These are phyloP conservation scores for Mustela erminea DNA, from an alignment of 2,797 vertebrate species.

Conservation along the genomic window DNA sequence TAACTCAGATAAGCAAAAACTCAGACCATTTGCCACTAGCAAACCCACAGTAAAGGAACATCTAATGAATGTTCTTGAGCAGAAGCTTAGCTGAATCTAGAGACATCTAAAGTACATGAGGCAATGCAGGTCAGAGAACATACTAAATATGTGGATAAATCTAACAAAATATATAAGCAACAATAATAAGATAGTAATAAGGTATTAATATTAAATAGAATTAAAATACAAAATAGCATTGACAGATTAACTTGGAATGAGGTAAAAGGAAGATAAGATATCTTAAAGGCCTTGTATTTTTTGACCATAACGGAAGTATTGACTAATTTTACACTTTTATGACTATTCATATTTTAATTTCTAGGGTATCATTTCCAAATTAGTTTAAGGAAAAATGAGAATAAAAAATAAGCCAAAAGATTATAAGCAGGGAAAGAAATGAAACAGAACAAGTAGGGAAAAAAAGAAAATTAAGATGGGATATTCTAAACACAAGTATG, in stretches of 20 bases:
- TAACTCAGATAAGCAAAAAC: background rate
- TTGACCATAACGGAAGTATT: background rate
- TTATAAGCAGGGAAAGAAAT: background rate
- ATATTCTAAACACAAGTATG: background rate
- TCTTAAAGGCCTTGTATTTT: background rate
- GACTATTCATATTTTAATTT: background rate
- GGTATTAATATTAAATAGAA: background rate
- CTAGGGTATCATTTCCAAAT: background rate
- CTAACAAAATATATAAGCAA: slow-evolving; percentile 1
- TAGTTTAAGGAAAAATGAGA: background rate
- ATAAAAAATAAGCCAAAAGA: background rate
- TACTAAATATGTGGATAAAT: background rate
- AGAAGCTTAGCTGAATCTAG: background rate
- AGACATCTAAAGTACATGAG: background rate
- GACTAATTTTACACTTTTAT: background rate
- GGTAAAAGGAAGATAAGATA: background rate
- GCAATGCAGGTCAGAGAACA: background rate
- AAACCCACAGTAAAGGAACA: background rate
- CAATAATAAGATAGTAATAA: background rate
- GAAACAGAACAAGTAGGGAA: background rate
- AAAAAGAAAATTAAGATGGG: background rate
- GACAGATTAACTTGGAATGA: background rate
- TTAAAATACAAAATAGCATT: slow-evolving; percentile 8
- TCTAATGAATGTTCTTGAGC: background rate
- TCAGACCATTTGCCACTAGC: background rate